These are phyloP conservation scores for Ernsta delagoae DNA, from an alignment of 2,888 invertebrate genomes.

Conservation along the genomic window DNA sequence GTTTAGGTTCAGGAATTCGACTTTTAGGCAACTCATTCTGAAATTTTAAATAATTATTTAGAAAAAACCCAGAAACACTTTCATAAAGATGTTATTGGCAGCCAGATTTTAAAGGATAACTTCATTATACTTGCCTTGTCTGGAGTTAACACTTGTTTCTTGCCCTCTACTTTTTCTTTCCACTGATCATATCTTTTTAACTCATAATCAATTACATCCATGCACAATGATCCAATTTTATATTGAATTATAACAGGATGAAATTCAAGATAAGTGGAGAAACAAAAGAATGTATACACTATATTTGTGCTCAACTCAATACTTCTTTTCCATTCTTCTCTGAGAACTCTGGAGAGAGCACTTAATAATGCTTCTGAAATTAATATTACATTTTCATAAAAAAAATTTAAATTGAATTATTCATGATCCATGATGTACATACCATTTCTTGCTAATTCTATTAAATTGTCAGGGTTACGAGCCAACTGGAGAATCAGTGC, in stretches of 20 bases:
- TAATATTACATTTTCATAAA: neutral
- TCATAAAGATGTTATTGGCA: too few relatives aligned
- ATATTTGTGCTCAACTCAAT: constrained; percentile 98
- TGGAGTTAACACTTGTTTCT: constrained; percentile 72
- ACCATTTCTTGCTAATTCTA: constrained; percentile 97
- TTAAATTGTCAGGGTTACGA: constrained; percentile 96
- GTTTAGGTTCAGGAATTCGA: constrained; percentile 89
- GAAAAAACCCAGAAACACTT: neutral
- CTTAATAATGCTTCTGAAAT: constrained; percentile 95
- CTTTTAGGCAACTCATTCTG: constrained; percentile 88
- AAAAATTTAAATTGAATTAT: too few relatives aligned
- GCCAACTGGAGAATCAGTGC: constrained; percentile 89
- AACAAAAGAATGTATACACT: constrained; percentile 98
- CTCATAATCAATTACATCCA: constrained; percentile 98
- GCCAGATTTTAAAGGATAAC: too few relatives aligned
- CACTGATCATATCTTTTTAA: constrained; percentile 96
- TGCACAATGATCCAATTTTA: constrained; percentile 98
- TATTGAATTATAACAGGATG: constrained; percentile 97
- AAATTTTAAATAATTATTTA: constrained; percentile 40
- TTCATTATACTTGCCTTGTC: constrained; percentile 67
- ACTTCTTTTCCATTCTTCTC: constrained; percentile 99
- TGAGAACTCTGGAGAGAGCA: constrained; percentile 96
- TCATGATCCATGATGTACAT: constrained; percentile 42
- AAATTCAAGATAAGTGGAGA: constrained; percentile 97
- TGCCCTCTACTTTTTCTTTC: constrained; percentile 87